Evolutionary conservation across 92 coral and sea anemone species (phyloP), one percentile per base, ranked within the genome.

Genomic region (Umimayanthus kanabou): DNA sequence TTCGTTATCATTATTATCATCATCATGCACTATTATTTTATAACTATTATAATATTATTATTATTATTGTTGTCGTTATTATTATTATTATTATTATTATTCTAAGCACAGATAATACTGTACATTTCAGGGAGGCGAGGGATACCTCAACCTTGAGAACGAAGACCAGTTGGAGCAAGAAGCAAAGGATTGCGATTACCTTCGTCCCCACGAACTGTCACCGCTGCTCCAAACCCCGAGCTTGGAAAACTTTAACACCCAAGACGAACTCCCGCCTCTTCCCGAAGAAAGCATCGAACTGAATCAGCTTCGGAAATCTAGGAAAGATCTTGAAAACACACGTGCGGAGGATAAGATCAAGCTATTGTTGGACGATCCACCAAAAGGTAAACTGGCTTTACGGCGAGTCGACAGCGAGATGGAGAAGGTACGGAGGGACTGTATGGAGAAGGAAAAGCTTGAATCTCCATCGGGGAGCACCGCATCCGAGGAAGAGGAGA

Each of bases 231-330:
- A 70, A 53, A 83, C 64, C 15, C 87, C 78, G 28, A 83, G 87
- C 64, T 47, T 70, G 43, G 87, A 83, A 37, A n/a, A 69, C 14
- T 83, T 83, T 26, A 83, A 83, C 43, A 83, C 77, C 28, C 33
- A 47, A 69, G 87, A 70, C 28, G 87, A 94, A 76, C 91, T 95
- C 26, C 98, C 98, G 45, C 96, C 98, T 83, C 87, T 95, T 90
- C 98, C 98, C 55, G 37, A 29, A 11, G 98, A 93, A 26, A 94
- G 87, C 39, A 91, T 93, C 39, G 98, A 95, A 39, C 50, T 95
- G 79, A 89, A 91, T 25, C 89, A 91, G 29, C 82, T 92, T 33
- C 90, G 88, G 13, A 81, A 43, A 30, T 72, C 77, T 26, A 76
- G 73, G 26, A 78, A 83, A 43, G 76, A 73, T 26, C 53, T 57